Conservation (phyloP, 2,888 invertebrate species). For the Epinotia demarniana region DNA sequence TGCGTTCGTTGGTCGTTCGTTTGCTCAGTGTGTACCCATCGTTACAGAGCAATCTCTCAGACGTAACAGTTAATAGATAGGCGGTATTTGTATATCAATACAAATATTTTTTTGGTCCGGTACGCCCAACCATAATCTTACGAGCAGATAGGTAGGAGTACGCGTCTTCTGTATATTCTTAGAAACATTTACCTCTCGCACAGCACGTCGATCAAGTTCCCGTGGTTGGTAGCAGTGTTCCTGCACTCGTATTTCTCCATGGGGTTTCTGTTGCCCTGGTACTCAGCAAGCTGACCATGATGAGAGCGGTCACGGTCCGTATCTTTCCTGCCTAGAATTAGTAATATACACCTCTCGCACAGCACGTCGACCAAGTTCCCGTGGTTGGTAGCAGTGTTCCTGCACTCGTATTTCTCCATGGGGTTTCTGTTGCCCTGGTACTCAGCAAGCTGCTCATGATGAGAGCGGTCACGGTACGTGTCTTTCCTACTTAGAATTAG, state of each 20-base stretch:
- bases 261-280: constrained; percentile 72
- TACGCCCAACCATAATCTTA: too few species aligned
- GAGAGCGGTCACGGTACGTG: constrained; percentile 74
- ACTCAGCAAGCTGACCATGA: constrained; percentile 77
- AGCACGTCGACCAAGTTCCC: constrained; percentile 85
- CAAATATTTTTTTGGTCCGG: too few species aligned
- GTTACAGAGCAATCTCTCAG: too few species aligned
- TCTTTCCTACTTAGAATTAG: constrained; percentile 86
- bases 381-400: constrained; percentile 60
- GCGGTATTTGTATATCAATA: too few species aligned
- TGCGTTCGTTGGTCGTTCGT: too few species aligned
- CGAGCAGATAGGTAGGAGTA: constrained; percentile 68
- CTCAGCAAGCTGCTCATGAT: constrained; percentile 76
- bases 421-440: constrained; percentile 74
- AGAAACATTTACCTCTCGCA: constrained; percentile 73
- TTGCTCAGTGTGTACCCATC: too few species aligned
- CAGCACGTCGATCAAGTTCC: constrained; percentile 84
- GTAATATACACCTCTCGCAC: constrained; percentile 72
- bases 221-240: constrained; percentile 64
- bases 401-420: constrained; percentile 67
- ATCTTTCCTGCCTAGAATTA: constrained; percentile 86
- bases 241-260: constrained; percentile 67
- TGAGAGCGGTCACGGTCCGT: constrained; percentile 75
- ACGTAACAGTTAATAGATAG: too few species aligned
- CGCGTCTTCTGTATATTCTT: constrained; percentile 86